A percentile compares a stretch with the other conserved stretches of the same genome.
Evolutionary conservation across 2,888 invertebrate species (phyloP).

Genomic region (Sarcophaga rosellei): DNA sequence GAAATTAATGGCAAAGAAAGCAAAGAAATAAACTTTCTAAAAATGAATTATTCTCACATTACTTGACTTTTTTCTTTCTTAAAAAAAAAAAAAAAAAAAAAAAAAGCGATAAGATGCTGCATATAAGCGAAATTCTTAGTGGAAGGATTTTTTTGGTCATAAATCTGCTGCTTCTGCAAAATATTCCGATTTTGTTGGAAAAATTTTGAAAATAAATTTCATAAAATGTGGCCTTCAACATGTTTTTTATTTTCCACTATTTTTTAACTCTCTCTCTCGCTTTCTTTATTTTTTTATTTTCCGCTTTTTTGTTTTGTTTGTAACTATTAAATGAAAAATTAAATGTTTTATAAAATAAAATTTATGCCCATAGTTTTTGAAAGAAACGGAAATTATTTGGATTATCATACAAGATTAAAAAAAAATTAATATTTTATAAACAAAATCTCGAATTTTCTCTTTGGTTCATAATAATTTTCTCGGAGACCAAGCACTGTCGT

Average conservation of each 20-base stretch:
- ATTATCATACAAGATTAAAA: too few relatives aligned
- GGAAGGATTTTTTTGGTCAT: slow-evolving; percentile 51
- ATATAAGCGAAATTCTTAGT: slow-evolving; percentile 25
- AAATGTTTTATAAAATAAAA: too few relatives aligned
- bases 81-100: background rate
- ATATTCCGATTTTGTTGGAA: slow-evolving; percentile 25
- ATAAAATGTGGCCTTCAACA: slow-evolving; percentile 19
- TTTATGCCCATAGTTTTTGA: too few relatives aligned
- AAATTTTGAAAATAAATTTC: slow-evolving; percentile 12
- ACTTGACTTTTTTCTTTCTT: slow-evolving; percentile 10
- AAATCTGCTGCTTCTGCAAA: slow-evolving; percentile 55
- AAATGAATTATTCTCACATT: slow-evolving; percentile 57
- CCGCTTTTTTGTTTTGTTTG: too few relatives aligned
- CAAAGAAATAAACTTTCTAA: slow-evolving; percentile 22
- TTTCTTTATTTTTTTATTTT: too few relatives aligned
- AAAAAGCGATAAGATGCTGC: slow-evolving; percentile 49
- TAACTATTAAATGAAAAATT: too few relatives aligned
- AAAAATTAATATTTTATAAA: too few relatives aligned
- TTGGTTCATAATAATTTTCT: too few relatives aligned
- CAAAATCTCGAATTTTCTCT: too few relatives aligned
- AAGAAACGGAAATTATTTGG: too few relatives aligned
- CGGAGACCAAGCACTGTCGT: too few relatives aligned
- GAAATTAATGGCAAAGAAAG: slow-evolving; percentile 21
- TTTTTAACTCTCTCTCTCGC: too few relatives aligned
- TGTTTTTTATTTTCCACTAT: slow-evolving; percentile 18